Conservation (phyloP, 2,113 vertebrate genomes). For the Oenanthe oenanthe region DNA sequence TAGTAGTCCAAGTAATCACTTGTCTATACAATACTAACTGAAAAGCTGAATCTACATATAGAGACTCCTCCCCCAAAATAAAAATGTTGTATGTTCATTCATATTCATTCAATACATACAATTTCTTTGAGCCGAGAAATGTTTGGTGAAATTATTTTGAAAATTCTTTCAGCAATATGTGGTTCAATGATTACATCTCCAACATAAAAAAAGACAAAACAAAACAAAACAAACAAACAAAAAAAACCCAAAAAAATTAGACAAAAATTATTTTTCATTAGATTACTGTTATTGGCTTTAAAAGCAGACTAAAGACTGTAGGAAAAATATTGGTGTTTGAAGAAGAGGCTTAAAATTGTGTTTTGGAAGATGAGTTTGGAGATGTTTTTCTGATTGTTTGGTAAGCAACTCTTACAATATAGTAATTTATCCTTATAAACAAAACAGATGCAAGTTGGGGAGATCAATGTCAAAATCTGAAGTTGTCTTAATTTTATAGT, state of each 20-base stretch:
- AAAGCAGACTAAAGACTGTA: neutral
- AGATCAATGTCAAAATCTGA: neutral
- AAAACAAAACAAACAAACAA: neutral
- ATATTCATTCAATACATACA: neutral
- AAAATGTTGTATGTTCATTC: neutral
- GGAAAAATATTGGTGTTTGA: neutral
- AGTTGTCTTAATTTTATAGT: neutral
- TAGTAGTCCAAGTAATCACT: neutral
- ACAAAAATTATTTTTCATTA: neutral
- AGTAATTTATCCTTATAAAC: neutral
- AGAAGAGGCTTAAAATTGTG: neutral
- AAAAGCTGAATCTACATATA: neutral
- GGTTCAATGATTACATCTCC: neutral
- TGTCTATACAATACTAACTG: neutral
- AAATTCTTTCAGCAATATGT: neutral
- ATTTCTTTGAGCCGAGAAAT: neutral
- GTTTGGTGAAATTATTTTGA: neutral
- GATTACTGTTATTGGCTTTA: neutral
- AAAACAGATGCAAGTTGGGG: neutral
- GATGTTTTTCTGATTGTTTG: neutral
- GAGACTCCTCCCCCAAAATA: neutral
- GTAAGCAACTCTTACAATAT: neutral
- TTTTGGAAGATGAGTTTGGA: neutral
- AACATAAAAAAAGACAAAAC: neutral
- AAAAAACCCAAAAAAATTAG: neutral